Percentiles rank a stretch among this genome's conserved stretches.
Evolutionary conservation across 2,888 invertebrate genomes (phyloP).

Genomic region (Digitonthophagus gazella): DNA sequence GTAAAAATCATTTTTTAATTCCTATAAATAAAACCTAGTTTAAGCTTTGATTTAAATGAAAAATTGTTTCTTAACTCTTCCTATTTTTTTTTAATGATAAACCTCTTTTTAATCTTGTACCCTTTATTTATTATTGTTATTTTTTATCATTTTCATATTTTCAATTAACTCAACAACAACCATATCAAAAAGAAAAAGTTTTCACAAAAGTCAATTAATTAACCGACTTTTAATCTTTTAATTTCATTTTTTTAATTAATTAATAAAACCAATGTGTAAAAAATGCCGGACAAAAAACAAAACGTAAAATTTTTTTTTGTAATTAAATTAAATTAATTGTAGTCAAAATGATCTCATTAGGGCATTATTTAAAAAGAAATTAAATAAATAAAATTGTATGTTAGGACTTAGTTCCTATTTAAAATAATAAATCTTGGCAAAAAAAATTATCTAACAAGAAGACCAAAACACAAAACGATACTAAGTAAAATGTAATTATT

Average conservation of each 20-base stretch:
- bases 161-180: not conserved
- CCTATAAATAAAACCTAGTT: no score
- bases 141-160: no score
- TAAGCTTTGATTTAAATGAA: no score
- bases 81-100: no score
- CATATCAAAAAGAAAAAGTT: not conserved
- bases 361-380: not conserved
- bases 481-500: no score
- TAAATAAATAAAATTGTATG: not conserved
- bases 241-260: not conserved
- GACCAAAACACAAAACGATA: no score
- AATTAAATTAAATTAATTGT: no score
- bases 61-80: no score
- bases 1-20: no score
- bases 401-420: not conserved
- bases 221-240: not conserved
- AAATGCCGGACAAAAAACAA: not conserved
- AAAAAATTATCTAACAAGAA: no score
- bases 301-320: not conserved
- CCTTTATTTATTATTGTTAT: no score
- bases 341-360: not conserved
- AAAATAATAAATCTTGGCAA: not conserved
- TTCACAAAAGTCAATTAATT: not conserved
- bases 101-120: no score
- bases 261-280: slow-evolving; percentile 17